Base-by-base conservation (phyloP, 2,113 vertebrate species). In the Fulica atra region DNA sequence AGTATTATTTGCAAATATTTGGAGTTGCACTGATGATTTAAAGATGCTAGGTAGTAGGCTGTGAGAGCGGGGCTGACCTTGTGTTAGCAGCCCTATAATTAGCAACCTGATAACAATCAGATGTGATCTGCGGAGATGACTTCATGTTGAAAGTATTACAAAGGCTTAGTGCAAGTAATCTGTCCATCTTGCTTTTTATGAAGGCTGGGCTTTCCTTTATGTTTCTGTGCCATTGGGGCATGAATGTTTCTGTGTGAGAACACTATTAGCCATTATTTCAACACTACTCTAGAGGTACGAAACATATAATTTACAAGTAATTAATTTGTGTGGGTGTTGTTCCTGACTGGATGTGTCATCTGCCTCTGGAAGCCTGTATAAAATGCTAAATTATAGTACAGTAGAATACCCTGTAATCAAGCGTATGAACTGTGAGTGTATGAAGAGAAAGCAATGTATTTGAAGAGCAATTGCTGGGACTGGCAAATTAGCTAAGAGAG, bases 141-240 rank as follows among this genome's bases (percentile, higher is more conserved):
- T 90, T 95, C 82, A 88, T 42, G 54, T 66, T 92, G 76, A 70
- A 93, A 95, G 69, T 46, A 90, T 95, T 90, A 65, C 36, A 81
- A 81, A 94, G 60, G 36, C 36, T 73, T 25, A 57, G 64, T 16
- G n/a, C 86, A 83, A 81, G 64, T 73, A 77, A 93, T 95, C 82
- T 93, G n/a, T 57, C 54, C 31, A 40, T 81, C 72, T 92, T 24
- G 15, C 65, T 74, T 81, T 81, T 87, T 68, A 40, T 81, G 73
- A 79, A 92, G 64, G 65, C 56, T 40, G 78, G 65, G 38, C 57
- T 92, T 95, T 95, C 69, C 69, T 61, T 64, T 76, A 60, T 72
- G 38, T 71, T 95, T 87, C 61, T 81, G n/a, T 93, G 81, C 53
- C 64, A 81, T 2, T 72, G 38, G 48, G 59, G 53, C 65, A 84